Evolutionary conservation across 2,113 vertebrate species (phyloP).

Genomic region (Micronycteris hirsuta): DNA sequence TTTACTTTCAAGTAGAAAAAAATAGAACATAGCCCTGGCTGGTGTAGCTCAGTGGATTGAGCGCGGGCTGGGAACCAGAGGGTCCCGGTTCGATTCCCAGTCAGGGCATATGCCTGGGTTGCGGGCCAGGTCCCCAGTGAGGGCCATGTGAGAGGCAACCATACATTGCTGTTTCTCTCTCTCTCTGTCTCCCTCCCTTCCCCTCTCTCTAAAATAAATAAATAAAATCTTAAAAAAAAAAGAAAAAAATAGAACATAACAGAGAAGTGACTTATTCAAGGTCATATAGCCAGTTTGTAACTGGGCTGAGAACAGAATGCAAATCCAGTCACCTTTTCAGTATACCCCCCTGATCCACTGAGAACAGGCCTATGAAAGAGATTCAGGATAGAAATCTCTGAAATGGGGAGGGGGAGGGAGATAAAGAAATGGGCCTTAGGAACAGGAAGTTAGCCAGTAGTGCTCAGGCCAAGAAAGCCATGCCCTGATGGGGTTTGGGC

Average conservation of each 20-base stretch:
- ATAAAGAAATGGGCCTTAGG: not conserved
- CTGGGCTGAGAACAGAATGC: not conserved
- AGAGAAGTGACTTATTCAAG: not conserved
- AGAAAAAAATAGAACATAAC: not conserved
- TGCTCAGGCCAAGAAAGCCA: not conserved
- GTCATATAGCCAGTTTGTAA: not conserved
- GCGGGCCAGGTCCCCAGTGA: too few relatives aligned
- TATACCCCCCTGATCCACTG: not conserved
- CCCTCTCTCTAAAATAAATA: too few relatives aligned
- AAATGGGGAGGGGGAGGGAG: too few relatives aligned
- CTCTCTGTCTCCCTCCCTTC: too few relatives aligned
- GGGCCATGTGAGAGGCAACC: too few relatives aligned
- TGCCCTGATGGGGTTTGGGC: not conserved
- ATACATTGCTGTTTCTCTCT: too few relatives aligned
- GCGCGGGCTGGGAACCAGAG: too few relatives aligned
- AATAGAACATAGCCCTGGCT: not conserved
- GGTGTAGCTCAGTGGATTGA: too few relatives aligned
- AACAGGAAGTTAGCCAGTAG: not conserved
- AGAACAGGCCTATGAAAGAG: not conserved
- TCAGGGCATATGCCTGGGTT: too few relatives aligned
- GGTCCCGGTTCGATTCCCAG: too few relatives aligned
- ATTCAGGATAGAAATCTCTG: not conserved
- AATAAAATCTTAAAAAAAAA: not conserved
- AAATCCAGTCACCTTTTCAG: not conserved
- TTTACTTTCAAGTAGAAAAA: conserved; percentile 7